These are phyloP conservation scores for Dicentrarchus labrax DNA, from an alignment of 2,113 vertebrate genomes.

Conservation along the genomic window DNA sequence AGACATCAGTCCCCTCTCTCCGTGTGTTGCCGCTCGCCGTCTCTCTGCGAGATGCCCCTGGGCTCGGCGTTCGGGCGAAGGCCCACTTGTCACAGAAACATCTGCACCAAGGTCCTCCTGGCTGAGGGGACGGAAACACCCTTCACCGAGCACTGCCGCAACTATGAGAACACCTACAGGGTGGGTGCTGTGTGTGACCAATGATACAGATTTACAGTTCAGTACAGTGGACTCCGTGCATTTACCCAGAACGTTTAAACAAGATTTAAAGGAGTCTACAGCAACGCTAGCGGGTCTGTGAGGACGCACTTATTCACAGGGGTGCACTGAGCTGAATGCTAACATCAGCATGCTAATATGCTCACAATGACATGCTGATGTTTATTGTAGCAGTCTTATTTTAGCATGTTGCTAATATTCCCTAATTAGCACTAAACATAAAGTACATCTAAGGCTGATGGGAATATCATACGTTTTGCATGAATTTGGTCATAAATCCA, in stretches of 20 bases:
- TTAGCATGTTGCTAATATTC: not conserved
- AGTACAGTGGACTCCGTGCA: not conserved
- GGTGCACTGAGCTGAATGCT: not conserved
- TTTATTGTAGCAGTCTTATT: not conserved
- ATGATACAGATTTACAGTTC: not conserved
- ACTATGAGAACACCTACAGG: conserved; percentile 90
- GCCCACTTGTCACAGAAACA: conserved; percentile 89
- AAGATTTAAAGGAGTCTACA: not conserved
- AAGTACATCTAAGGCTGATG: not conserved
- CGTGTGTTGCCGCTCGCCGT: conserved; percentile 81
- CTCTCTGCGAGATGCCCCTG: conserved; percentile 84
- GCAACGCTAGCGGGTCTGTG: not conserved
- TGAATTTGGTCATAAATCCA: not conserved
- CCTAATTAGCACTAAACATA: not conserved
- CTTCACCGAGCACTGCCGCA: conserved; percentile 91
- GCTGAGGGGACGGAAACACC: conserved; percentile 88
- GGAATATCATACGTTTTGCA: not conserved
- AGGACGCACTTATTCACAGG: not conserved
- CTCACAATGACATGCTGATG: not conserved
- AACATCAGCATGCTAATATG: not conserved
- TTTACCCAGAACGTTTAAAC: not conserved
- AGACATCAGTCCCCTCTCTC: conserved; percentile 83
- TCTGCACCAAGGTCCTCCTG: conserved; percentile 94
- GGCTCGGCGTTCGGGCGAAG: conserved; percentile 84
- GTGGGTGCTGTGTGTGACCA: conserved; percentile 75